phyloP scores from a whole-genome alignment of 2,888 invertebrate genomes.

The Pammene aurita region DNA sequence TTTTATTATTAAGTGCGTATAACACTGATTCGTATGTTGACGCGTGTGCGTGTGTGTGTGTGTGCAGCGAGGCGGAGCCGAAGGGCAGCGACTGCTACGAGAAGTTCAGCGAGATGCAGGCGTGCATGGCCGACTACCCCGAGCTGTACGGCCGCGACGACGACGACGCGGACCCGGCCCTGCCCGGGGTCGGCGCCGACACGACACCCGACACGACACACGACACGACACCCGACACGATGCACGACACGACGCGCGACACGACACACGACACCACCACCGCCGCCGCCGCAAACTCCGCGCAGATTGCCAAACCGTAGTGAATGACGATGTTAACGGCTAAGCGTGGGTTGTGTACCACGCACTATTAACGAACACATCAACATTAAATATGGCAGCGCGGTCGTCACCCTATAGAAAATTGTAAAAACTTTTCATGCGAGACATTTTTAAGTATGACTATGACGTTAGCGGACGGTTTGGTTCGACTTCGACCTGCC shows the following conservation, averaged over 20 bases:
- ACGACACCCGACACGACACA: background rate
- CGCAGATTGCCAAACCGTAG: background rate
- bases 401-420: too few species aligned
- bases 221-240: background rate
- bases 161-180: conserved; percentile 75
- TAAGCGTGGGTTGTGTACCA: too few species aligned
- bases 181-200: conserved; percentile 11
- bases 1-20: too few species aligned
- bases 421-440: too few species aligned
- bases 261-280: background rate
- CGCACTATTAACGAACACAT: too few species aligned
- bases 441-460: too few species aligned
- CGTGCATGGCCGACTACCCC: conserved; percentile 94
- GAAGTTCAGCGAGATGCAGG: conserved; percentile 94
- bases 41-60: background rate
- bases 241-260: background rate
- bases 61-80: conserved; percentile 89
- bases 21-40: too few species aligned
- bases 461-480: too few species aligned
- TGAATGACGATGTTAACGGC: background rate
- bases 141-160: conserved; percentile 90
- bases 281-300: conserved; percentile 2
- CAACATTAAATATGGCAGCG: too few species aligned
- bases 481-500: too few species aligned
- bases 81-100: conserved; percentile 97